A percentile compares a stretch with the other conserved stretches of the same genome.
Conservation (phyloP, 2,113 vertebrate genomes). For the Mohoua ochrocephala region DNA sequence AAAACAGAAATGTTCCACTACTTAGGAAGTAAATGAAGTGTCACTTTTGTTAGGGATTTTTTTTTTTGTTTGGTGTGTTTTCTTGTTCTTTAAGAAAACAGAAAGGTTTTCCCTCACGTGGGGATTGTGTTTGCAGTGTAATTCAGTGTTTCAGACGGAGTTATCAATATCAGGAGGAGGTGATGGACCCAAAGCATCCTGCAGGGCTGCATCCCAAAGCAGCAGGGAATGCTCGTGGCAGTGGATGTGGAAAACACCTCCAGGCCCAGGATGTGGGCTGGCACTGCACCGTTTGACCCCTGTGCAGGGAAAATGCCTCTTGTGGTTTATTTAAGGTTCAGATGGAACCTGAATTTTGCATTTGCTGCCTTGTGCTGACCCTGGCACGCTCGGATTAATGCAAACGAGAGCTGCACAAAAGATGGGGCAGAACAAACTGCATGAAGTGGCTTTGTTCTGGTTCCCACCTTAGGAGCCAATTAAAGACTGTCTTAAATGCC, state of each 20-base stretch:
- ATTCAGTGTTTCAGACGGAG: neutral
- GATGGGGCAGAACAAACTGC: neutral
- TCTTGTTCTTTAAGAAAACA: neutral
- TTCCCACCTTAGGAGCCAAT: neutral
- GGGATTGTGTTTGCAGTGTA: neutral
- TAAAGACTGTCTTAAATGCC: neutral
- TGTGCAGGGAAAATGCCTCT: neutral
- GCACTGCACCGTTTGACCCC: neutral
- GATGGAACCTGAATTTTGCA: neutral
- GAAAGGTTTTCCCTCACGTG: accelerated
- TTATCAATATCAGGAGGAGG: accelerated
- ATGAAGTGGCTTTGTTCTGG: accelerated
- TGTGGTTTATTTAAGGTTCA: neutral
- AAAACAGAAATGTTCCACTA: neutral
- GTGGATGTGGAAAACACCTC: neutral
- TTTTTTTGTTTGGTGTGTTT: neutral
- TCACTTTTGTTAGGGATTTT: neutral
- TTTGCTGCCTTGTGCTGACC: neutral
- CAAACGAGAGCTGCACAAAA: neutral
- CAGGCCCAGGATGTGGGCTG: neutral
- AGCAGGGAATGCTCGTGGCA: accelerated
- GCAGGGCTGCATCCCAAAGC: neutral
- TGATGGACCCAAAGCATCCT: neutral
- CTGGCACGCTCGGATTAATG: neutral
- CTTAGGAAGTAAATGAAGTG: neutral